Conservation (phyloP, 2,113 vertebrate species). For the Upupa epops region DNA sequence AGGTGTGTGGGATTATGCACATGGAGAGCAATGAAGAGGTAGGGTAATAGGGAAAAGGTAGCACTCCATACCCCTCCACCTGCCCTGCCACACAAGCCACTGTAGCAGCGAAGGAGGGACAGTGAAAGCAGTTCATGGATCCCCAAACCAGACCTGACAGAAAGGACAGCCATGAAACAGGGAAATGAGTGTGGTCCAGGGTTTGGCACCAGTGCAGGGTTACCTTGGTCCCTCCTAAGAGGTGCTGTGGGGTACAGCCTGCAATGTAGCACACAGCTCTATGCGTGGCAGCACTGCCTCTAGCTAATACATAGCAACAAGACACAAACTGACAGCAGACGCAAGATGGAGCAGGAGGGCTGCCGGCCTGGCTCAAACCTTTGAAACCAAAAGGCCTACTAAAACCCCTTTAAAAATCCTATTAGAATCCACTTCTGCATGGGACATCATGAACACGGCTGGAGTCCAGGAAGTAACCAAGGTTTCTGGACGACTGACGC, state of each 20-base stretch:
- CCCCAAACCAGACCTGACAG: background rate
- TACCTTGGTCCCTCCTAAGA: background rate
- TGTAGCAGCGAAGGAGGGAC: background rate
- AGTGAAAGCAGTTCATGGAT: fast-evolving
- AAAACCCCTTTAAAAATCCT: background rate
- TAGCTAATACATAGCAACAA: background rate
- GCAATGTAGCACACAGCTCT: fast-evolving
- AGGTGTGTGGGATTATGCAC: background rate
- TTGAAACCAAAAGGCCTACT: background rate
- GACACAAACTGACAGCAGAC: background rate
- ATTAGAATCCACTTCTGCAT: background rate
- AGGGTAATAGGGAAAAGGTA: background rate
- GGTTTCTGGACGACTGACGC: background rate
- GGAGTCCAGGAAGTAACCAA: background rate
- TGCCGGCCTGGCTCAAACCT: background rate
- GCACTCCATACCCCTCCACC: background rate
- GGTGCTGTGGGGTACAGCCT: background rate
- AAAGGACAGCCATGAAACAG: fast-evolving
- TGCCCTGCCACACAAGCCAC: background rate
- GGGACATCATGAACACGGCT: background rate
- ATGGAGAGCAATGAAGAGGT: background rate
- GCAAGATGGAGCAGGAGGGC: background rate
- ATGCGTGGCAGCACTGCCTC: background rate
- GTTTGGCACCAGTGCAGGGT: background rate
- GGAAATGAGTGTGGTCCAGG: background rate